Evolutionary conservation across 2,797 vertebrate genomes (phyloP).

Genomic region (Ficedula albicollis): DNA sequence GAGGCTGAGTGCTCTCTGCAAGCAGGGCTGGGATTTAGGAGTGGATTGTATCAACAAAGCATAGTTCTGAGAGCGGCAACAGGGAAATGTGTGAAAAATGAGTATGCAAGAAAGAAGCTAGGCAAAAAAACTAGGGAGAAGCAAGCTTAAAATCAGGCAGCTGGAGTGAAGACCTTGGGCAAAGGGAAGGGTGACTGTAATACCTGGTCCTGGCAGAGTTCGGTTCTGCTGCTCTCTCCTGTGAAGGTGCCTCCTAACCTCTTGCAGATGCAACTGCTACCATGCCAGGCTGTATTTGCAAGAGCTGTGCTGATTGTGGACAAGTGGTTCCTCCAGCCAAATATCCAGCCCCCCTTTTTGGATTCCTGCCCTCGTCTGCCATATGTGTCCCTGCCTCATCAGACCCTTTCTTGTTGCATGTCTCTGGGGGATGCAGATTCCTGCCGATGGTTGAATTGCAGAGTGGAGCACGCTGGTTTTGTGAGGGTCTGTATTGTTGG

Average conservation of each 20-base stretch:
- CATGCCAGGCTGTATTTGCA: neutral
- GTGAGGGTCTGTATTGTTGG: neutral
- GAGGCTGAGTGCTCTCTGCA: neutral
- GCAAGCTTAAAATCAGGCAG: neutral
- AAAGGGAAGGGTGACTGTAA: neutral
- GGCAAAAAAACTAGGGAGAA: neutral
- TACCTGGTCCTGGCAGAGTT: neutral
- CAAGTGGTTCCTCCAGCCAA: neutral
- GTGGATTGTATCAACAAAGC: accelerated
- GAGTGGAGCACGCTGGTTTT: accelerated
- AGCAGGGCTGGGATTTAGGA: neutral
- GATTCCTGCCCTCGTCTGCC: conserved; percentile 9
- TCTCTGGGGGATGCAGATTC: neutral
- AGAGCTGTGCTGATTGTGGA: neutral
- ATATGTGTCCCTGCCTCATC: neutral
- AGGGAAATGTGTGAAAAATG: neutral
- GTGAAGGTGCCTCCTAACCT: neutral
- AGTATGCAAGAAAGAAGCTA: neutral
- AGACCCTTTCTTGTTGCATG: neutral
- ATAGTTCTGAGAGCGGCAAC: accelerated
- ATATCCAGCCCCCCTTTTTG: neutral
- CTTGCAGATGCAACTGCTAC: accelerated
- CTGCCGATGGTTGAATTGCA: neutral
- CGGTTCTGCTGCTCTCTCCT: neutral
- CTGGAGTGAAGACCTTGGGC: neutral